Conservation (phyloP, 2,797 vertebrate genomes). For the Pristis pectinata region DNA sequence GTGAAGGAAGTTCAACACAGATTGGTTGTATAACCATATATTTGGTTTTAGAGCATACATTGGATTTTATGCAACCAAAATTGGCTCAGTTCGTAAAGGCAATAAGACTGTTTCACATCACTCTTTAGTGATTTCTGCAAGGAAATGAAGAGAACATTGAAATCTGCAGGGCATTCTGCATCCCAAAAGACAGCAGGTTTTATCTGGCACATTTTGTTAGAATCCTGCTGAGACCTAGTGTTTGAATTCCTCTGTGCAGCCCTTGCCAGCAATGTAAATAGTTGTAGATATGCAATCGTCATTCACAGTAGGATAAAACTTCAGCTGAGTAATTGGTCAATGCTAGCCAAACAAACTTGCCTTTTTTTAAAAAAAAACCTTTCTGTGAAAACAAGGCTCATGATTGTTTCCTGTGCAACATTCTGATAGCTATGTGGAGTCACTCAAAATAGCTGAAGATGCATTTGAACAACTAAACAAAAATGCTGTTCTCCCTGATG, state of each 20-base stretch:
- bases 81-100: neutral
- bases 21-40: neutral
- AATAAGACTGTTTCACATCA: neutral
- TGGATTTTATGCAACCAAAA: neutral
- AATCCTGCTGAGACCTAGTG: neutral
- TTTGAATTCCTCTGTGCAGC: constrained; percentile 7
- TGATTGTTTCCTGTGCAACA: neutral
- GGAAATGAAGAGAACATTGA: constrained; percentile 1
- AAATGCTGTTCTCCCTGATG: neutral
- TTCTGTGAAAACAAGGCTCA: neutral
- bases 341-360: neutral
- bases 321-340: constrained; percentile 5
- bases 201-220: neutral
- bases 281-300: neutral
- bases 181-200: constrained; percentile 27
- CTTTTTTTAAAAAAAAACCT: neutral
- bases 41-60: too few relatives aligned
- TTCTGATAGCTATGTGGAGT: too few relatives aligned
- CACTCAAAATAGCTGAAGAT: neutral
- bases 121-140: neutral
- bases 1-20: neutral
- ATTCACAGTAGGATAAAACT: constrained; percentile 25
- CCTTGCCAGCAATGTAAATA: constrained; percentile 20
- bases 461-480: neutral
- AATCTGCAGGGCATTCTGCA: neutral